These are phyloP conservation scores for Lanistes nyassanus DNA, from an alignment of 1,140 invertebrate genomes.

Conservation along the genomic window DNA sequence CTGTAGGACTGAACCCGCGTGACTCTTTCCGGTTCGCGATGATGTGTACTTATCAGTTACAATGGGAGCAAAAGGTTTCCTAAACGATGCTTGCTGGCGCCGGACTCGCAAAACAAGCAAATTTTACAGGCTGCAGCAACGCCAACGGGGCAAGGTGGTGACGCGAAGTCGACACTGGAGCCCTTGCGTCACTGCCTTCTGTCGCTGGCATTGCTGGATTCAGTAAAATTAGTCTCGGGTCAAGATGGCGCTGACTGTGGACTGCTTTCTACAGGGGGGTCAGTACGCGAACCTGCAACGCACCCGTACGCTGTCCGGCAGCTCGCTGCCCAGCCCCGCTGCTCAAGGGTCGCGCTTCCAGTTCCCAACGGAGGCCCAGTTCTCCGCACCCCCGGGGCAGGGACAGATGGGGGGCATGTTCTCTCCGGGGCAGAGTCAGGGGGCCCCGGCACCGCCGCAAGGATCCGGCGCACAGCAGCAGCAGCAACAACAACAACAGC, in stretches of 20 bases:
- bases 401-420: slow-evolving; percentile 40
- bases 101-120: too few species aligned
- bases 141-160: too few species aligned
- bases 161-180: too few species aligned
- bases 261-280: slow-evolving; percentile 32
- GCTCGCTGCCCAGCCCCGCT: slow-evolving; percentile 43
- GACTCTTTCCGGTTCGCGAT: too few species aligned
- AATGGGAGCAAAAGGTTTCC: too few species aligned
- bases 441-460: slow-evolving; percentile 23
- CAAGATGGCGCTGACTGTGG: neutral
- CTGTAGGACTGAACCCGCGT: too few species aligned
- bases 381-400: slow-evolving; percentile 25
- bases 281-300: slow-evolving; percentile 49
- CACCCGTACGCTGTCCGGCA: slow-evolving; percentile 56
- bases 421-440: slow-evolving; percentile 32
- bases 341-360: slow-evolving; percentile 43
- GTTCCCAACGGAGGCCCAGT: slow-evolving; percentile 46
- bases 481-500: slow-evolving; percentile 32
- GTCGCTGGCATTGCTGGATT: too few species aligned
- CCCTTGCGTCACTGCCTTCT: too few species aligned
- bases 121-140: too few species aligned
- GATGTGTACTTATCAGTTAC: too few species aligned
- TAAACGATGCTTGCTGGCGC: too few species aligned
- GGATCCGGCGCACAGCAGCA: slow-evolving; percentile 6
- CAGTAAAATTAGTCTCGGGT: too few species aligned